Percentiles rank a stretch among this genome's conserved stretches.
phyloP scores from a whole-genome alignment of 1,140 invertebrate species.

The Maniola jurtina region DNA sequence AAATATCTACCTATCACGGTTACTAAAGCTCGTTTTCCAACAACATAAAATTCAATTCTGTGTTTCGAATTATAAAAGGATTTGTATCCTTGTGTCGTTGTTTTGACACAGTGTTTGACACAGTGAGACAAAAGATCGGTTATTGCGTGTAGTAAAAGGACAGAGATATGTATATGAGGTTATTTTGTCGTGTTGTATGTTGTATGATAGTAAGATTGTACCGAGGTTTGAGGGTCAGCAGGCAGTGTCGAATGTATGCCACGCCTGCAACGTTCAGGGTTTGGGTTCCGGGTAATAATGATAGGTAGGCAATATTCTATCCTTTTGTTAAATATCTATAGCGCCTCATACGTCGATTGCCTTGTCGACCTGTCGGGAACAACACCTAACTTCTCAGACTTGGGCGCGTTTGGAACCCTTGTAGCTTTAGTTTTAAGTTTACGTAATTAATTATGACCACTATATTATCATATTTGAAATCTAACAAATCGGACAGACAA shows the following conservation, averaged over 20 bases:
- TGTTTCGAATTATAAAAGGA: constrained; percentile 8
- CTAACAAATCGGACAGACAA: too few species aligned
- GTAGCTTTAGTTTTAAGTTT: too few species aligned
- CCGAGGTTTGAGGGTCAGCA: constrained; percentile 16
- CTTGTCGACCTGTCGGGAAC: too few species aligned
- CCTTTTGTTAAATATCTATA: too few species aligned
- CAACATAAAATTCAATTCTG: constrained; percentile 15
- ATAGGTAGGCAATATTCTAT: too few species aligned
- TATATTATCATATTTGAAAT: too few species aligned
- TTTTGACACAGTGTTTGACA: constrained; percentile 13
- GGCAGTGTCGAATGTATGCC: constrained; percentile 19
- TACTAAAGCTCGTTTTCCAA: constrained; percentile 13
- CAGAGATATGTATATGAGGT: neutral
- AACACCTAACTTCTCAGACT: too few species aligned
- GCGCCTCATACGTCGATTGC: too few species aligned
- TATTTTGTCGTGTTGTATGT: neutral
- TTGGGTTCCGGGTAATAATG: constrained; percentile 16
- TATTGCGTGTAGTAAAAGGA: neutral
- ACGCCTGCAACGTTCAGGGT: constrained; percentile 18
- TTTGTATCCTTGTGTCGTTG: constrained; percentile 8
- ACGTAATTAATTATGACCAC: too few species aligned
- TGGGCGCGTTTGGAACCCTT: too few species aligned
- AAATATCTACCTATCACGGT: constrained; percentile 12
- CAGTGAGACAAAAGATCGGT: neutral
- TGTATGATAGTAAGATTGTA: constrained; percentile 9